Evolutionary conservation across 2,113 vertebrate genomes (phyloP), one percentile per base, ranked within the genome.

Genomic region (Micronycteris hirsuta): DNA sequence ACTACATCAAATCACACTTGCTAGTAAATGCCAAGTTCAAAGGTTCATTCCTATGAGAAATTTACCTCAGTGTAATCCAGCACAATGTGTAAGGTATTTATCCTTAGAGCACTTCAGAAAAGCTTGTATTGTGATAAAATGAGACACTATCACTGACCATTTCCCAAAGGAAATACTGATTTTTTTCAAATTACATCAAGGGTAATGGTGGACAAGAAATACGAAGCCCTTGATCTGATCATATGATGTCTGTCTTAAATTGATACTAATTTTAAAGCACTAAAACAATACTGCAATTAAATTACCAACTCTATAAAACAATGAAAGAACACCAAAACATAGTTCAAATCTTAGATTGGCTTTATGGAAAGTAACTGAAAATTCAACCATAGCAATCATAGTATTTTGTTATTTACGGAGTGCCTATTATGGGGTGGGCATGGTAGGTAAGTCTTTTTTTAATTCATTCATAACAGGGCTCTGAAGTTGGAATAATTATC

Each of bases 221-320:
- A 95, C 63, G 92, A 95, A 91, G n/a, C 6, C 68, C 74, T 70
- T 94, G 47, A 89, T 74, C 67, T 70, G 24, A 88, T 94, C 47
- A 77, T 54, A 56, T 93, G 93, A 87, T 83, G 58, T 92, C 74
- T 92, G 24, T 68, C 95, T 96, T 86, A 87, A 96, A 92, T 83
- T 92, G 68, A 49, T 95, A 91, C 67, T 92, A 95, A 96, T 95
- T 96, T 91, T 93, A 96, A 96, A 96, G 74, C 41, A 96, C 54
- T 38, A 88, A 16, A n/a, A 94, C 26, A 87, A 93, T 76, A 68
- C 17, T 82, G 28, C 95, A 96, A 97, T 89, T 63, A 91, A 94
- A 89, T 84, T 49, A 87, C 43, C 43, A 43, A 83, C 82, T 54
- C n/a, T 82, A 77, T 95, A 84, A 85, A 95, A 95, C 24, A 74